Percentiles rank a stretch among this genome's conserved stretches.
Evolutionary conservation across 1,140 invertebrate genomes (phyloP).

Genomic region (Delia radicum): DNA sequence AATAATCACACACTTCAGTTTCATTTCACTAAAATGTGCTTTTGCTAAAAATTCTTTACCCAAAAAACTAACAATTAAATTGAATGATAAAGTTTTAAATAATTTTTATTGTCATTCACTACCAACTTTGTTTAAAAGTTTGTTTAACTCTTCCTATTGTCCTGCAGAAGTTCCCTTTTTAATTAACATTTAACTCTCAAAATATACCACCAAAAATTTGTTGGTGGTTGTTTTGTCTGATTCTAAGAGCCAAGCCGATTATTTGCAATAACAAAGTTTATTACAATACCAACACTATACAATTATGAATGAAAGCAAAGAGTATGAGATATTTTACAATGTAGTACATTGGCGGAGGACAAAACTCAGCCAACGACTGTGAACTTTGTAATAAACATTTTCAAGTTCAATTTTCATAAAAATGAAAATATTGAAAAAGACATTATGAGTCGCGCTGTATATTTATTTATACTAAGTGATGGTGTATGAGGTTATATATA

Average conservation of each 20-base stretch:
- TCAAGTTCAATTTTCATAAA: conserved; percentile 11
- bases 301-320: neutral
- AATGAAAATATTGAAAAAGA: conserved; percentile 1
- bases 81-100: neutral
- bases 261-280: neutral
- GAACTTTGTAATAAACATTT: neutral
- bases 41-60: too few relatives aligned
- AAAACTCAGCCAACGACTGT: neutral
- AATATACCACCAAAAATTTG: neutral
- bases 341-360: neutral
- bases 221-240: neutral
- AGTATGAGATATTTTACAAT: neutral
- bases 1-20: too few relatives aligned
- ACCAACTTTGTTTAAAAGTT: neutral
- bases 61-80: too few relatives aligned
- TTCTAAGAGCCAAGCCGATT: neutral
- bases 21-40: too few relatives aligned
- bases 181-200: neutral
- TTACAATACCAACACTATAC: neutral
- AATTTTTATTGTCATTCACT: too few relatives aligned
- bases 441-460: neutral
- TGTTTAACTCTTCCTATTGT: neutral
- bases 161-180: neutral
- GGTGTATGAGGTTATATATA: neutral
- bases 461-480: neutral